A percentile compares a stretch with the other conserved stretches of the same genome.
These are phyloP conservation scores for Pseudomyrmex pallidus DNA, from an alignment of 1,140 invertebrate genomes.

Conservation along the genomic window DNA sequence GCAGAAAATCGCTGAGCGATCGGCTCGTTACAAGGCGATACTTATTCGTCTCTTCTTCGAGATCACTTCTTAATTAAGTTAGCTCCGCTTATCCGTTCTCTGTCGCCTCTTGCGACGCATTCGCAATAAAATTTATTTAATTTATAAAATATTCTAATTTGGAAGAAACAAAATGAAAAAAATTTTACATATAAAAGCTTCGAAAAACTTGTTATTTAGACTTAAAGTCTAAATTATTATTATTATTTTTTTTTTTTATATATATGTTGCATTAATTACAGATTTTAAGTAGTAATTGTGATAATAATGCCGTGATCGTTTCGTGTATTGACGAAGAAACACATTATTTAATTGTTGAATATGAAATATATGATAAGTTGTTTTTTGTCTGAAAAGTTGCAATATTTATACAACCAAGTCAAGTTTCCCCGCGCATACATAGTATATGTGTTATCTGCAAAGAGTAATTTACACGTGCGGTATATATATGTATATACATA, in stretches of 20 bases:
- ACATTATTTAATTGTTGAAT: not conserved
- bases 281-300: too few relatives aligned
- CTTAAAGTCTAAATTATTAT: too few relatives aligned
- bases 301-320: too few relatives aligned
- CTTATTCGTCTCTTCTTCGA: constrained; percentile 2
- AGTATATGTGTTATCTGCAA: not conserved
- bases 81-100: not conserved
- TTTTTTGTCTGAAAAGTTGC: constrained; percentile 14
- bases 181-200: too few relatives aligned
- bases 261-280: too few relatives aligned
- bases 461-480: constrained; percentile 17
- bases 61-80: constrained; percentile 12
- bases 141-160: not conserved
- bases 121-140: constrained; percentile 2
- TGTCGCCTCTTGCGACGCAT: not conserved
- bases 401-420: not conserved
- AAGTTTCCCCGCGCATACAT: not conserved
- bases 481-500: not conserved
- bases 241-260: too few relatives aligned
- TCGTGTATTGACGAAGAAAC: not conserved
- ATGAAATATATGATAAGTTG: not conserved
- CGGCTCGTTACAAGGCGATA: not conserved
- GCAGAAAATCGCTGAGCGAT: constrained; percentile 39
- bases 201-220: too few relatives aligned
- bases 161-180: too few relatives aligned